Conservation (phyloP, 2,888 invertebrate genomes). For the Strigamia transsilvanica region DNA sequence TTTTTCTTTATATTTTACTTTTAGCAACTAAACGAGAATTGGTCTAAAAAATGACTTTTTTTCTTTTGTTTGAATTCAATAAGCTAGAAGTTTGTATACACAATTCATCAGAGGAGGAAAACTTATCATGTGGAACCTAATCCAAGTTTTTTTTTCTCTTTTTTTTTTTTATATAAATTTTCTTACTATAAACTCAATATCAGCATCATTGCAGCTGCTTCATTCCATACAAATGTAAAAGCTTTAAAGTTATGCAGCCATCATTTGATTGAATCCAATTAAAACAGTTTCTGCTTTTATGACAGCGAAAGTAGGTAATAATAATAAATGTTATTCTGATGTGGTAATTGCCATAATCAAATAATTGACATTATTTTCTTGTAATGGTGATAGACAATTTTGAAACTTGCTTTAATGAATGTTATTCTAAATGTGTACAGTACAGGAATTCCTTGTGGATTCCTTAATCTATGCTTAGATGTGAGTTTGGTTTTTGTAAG, state of each 20-base stretch:
- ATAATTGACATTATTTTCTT: neutral
- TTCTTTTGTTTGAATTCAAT: slow-evolving; percentile 26
- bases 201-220: neutral
- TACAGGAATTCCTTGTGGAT: too few species aligned
- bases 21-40: neutral
- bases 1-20: slow-evolving; percentile 12
- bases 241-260: neutral
- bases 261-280: neutral
- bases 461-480: neutral
- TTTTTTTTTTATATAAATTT: neutral
- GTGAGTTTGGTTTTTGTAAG: neutral
- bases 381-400: neutral
- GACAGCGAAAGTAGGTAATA: neutral
- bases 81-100: slow-evolving; percentile 9
- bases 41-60: neutral
- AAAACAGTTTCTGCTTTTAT: neutral
- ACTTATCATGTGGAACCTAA: slow-evolving; percentile 12
- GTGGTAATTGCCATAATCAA: slow-evolving; percentile 7
- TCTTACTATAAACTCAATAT: neutral
- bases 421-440: too few species aligned
- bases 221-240: neutral
- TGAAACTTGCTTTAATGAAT: neutral
- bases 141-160: neutral
- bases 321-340: slow-evolving; percentile 29
- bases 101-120: slow-evolving; percentile 16